Percentiles rank a stretch among this genome's conserved stretches.
Conservation (phyloP, 2,797 vertebrate species). For the Naso thynnoides region DNA sequence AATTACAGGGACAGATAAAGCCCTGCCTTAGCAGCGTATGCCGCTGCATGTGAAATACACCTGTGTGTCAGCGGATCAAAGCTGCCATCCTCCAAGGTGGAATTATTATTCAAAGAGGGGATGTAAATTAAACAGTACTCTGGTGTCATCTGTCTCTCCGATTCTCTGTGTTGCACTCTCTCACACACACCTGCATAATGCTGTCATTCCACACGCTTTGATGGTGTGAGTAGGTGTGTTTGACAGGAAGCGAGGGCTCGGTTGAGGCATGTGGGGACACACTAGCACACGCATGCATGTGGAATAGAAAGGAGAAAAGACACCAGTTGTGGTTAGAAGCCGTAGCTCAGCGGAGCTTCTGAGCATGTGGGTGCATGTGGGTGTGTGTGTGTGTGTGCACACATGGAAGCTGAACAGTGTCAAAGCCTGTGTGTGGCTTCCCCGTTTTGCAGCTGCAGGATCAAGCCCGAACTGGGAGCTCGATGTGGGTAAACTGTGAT, state of each 20-base stretch:
- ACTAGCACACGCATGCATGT: constrained; percentile 40
- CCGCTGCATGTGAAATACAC: constrained; percentile 74
- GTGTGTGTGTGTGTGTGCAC: constrained; percentile 12
- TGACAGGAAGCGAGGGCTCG: constrained; percentile 79
- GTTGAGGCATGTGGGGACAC: constrained; percentile 71
- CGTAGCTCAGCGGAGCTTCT: constrained; percentile 9
- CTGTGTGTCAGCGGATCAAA: constrained; percentile 82
- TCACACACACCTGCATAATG: constrained; percentile 74
- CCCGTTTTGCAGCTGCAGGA: constrained; percentile 68
- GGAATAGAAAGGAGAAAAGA: constrained; percentile 33
- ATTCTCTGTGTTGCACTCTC: constrained; percentile 27
- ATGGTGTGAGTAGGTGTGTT: constrained; percentile 77
- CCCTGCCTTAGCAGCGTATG: constrained; percentile 59
- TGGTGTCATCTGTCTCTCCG: constrained; percentile 66
- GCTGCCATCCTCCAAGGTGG: constrained; percentile 65
- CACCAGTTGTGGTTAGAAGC: constrained; percentile 37
- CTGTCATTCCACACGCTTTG: constrained; percentile 78
- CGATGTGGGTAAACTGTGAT: constrained; percentile 81
- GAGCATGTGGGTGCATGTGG: constrained; percentile 35
- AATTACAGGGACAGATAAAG: constrained; percentile 80
- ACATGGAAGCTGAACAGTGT: constrained; percentile 46
- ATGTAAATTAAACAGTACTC: constrained; percentile 76
- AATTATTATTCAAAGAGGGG: constrained; percentile 78
- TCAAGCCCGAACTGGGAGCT: constrained; percentile 68
- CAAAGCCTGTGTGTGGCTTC: constrained; percentile 71